Evolutionary conservation across 2,797 vertebrate genomes (phyloP), one percentile per base, ranked within the genome.

Genomic region (Schizopygopsis pylzovi): DNA sequence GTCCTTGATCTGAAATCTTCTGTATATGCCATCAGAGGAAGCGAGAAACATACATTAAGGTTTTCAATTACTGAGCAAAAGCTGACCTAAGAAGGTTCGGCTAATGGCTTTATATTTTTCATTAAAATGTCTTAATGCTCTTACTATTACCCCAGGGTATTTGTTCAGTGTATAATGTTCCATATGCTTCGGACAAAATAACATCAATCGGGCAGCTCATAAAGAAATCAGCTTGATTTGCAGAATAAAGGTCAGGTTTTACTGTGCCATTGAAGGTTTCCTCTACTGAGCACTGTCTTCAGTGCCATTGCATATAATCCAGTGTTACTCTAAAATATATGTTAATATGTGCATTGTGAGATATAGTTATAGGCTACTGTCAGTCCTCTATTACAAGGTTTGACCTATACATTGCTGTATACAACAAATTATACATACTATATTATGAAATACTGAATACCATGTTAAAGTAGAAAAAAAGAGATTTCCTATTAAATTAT

Each of bases 171-270:
- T 88, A 87, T 85, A 89, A 92, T 92, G 92, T 91, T 93, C 93
- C 91, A 87, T 92, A 92, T 88, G 88, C 90, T 92, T 89, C 93
- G 91, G 91, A 92, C 92, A 93, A 95, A 96, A 95, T 95, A 95
- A 95, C 94, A 95, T 93, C 94, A 94, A 94, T 95, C 94, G 93
- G 92, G 95, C 93, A 94, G 87, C 56, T 88, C 54, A 4, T 86
- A 87, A 90, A 88, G 91, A 93, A 94, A 96, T 92, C 89, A 91
- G 93, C 92, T 94, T 95, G 85, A 95, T 95, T 95, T 94, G 94
- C 94, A 92, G 93, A 95, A 94, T 95, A 95, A 96, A 96, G 95
- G 95, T 95, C 95, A 95, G 88, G 76, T 89, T 77, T 85, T 90
- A 92, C 89, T 85, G 89, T 91, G 92, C 90, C 89, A 92, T 93